Evolutionary conservation across 1,140 invertebrate genomes (phyloP).

Genomic region (Asbolus verrucosus): DNA sequence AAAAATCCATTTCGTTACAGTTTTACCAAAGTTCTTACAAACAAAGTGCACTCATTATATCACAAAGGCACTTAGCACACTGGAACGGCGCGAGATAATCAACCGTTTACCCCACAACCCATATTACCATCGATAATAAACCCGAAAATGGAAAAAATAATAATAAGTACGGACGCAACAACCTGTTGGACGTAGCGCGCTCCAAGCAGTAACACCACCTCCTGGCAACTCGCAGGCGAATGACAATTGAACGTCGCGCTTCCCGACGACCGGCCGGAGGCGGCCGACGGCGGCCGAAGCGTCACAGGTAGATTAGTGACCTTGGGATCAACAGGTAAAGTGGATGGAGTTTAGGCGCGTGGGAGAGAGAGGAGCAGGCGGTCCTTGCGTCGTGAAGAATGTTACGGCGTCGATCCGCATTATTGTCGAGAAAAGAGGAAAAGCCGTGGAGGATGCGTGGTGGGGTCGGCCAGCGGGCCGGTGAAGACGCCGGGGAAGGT

Average conservation of each 20-base stretch:
- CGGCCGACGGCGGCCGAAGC: constrained; percentile 8
- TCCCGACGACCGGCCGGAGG: neutral
- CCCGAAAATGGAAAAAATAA: constrained; percentile 12
- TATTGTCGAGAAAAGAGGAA: constrained; percentile 28
- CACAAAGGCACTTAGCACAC: neutral
- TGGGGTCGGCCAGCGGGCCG: neutral
- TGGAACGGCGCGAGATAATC: no score
- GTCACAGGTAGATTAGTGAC: constrained; percentile 36
- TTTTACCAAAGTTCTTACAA: neutral
- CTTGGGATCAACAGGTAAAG: constrained; percentile 33
- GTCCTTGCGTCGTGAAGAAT: constrained; percentile 29
- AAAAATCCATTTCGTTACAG: constrained; percentile 12
- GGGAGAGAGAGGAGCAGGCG: neutral
- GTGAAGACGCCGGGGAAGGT: neutral
- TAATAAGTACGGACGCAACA: constrained; percentile 36
- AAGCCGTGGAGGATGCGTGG: constrained; percentile 4
- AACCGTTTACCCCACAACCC: no score
- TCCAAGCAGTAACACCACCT: constrained; percentile 6
- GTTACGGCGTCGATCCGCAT: constrained; percentile 26
- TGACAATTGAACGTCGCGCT: constrained; percentile 42
- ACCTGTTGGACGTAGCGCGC: constrained; percentile 15
- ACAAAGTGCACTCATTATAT: constrained; percentile 3
- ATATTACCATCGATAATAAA: no score
- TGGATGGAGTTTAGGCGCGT: neutral
- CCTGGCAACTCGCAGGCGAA: constrained; percentile 25